Conservation (phyloP, 2,797 vertebrate genomes). For the Epinephelus malabaricus region DNA sequence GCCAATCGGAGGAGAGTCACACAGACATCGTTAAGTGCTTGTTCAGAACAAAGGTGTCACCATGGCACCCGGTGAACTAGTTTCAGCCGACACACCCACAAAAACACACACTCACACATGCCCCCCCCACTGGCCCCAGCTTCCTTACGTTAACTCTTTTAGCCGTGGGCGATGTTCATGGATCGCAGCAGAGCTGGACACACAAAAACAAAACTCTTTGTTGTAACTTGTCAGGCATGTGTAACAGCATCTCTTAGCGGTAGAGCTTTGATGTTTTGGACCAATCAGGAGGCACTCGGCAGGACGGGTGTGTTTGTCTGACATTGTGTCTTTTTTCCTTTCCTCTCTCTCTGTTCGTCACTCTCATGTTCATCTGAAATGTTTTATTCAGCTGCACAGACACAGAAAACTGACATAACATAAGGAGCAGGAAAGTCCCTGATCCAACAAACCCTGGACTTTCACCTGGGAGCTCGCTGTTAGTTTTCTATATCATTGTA, state of each 20-base stretch:
- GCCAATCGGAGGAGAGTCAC: slow-evolving; percentile 24
- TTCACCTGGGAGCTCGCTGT: no score
- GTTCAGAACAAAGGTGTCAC: slow-evolving; percentile 64
- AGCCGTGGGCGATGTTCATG: slow-evolving; percentile 1
- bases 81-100: slow-evolving; percentile 14
- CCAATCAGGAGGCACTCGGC: background rate
- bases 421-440: no score
- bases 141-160: slow-evolving; percentile 1
- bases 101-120: background rate
- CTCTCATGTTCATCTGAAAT: no score
- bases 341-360: no score
- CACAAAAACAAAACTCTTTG: background rate
- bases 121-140: no score
- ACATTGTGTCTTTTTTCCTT: no score
- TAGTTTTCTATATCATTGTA: no score
- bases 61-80: slow-evolving; percentile 54
- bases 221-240: background rate
- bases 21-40: slow-evolving; percentile 18
- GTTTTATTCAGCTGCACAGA: no score
- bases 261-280: background rate
- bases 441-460: no score
- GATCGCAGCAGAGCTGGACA: background rate
- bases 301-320: background rate
- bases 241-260: background rate
- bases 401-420: no score